A percentile compares a stretch with the other conserved stretches of the same genome.
phyloP scores from a whole-genome alignment of 2,113 vertebrate species.

The Tachuris rubrigastra region DNA sequence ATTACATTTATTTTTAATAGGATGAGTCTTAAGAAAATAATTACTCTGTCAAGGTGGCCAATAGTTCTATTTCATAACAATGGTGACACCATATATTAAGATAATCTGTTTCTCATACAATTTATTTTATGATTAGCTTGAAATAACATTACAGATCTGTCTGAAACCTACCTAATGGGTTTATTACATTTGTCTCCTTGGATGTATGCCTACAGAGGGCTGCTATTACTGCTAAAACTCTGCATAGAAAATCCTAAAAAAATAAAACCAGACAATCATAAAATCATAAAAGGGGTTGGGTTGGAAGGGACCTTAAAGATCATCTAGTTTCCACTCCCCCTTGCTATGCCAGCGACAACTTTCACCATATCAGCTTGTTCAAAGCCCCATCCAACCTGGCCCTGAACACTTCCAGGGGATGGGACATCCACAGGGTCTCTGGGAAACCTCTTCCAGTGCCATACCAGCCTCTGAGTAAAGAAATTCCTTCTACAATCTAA shows the following conservation, averaged over 20 bases:
- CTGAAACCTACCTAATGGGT: background rate
- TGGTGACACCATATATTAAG: background rate
- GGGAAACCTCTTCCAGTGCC: background rate
- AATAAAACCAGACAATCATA: background rate
- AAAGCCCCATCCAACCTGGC: background rate
- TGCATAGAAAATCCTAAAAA: background rate
- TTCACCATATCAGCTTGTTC: background rate
- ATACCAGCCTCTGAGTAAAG: background rate
- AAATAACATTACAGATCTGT: background rate
- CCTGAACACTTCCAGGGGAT: background rate
- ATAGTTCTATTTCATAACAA: background rate
- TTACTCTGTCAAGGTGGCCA: background rate
- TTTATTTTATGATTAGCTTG: background rate
- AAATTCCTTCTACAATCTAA: background rate
- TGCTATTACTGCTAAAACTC: background rate
- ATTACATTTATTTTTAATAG: background rate
- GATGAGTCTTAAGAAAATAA: background rate
- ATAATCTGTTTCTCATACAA: background rate
- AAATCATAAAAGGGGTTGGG: background rate
- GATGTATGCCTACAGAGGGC: background rate
- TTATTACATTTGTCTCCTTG: background rate
- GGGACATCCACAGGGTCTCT: background rate
- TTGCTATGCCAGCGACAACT: background rate
- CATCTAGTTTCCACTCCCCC: background rate
- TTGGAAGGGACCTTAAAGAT: background rate